A percentile compares a stretch with the other conserved stretches of the same genome.
Conservation (phyloP, 2,888 invertebrate species). For the Monopis laevigella region DNA sequence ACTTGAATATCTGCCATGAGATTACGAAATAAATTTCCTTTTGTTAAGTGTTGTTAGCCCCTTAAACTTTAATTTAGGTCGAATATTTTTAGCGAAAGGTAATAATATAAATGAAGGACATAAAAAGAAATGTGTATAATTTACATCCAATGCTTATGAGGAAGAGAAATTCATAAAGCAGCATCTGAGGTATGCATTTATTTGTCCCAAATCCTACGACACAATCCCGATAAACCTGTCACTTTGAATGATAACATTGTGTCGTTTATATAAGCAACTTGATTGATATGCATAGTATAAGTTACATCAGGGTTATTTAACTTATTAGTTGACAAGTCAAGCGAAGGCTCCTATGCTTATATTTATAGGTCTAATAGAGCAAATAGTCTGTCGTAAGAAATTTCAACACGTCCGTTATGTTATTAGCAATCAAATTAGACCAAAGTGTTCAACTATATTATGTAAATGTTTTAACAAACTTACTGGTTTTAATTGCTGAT, state of each 20-base stretch:
- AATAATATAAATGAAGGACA: background rate
- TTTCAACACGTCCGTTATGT: conserved; percentile 46
- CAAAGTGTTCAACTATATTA: conserved; percentile 24
- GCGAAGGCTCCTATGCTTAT: too few species aligned
- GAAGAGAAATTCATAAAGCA: background rate
- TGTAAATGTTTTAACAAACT: too few species aligned
- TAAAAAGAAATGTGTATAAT: conserved; percentile 1
- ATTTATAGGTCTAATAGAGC: too few species aligned
- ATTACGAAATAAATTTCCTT: too few species aligned
- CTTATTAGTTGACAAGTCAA: conserved; percentile 37
- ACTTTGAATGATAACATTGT: conserved; percentile 17
- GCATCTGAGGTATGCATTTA: background rate
- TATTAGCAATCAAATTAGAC: conserved; percentile 39
- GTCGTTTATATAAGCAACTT: conserved; percentile 18
- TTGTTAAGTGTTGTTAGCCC: too few species aligned
- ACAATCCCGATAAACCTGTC: conserved; percentile 23
- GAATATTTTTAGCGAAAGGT: conserved; percentile 20
- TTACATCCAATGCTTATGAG: background rate
- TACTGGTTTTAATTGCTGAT: too few species aligned
- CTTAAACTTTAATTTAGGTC: conserved; percentile 33
- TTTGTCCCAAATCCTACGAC: background rate
- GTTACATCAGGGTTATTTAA: conserved; percentile 56
- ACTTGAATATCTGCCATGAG: too few species aligned
- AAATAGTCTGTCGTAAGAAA: conserved; percentile 44
- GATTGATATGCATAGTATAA: conserved; percentile 22